Evolutionary conservation across 1,140 invertebrate genomes (phyloP).

Genomic region (Scaptodrosophila lebanonensis): DNA sequence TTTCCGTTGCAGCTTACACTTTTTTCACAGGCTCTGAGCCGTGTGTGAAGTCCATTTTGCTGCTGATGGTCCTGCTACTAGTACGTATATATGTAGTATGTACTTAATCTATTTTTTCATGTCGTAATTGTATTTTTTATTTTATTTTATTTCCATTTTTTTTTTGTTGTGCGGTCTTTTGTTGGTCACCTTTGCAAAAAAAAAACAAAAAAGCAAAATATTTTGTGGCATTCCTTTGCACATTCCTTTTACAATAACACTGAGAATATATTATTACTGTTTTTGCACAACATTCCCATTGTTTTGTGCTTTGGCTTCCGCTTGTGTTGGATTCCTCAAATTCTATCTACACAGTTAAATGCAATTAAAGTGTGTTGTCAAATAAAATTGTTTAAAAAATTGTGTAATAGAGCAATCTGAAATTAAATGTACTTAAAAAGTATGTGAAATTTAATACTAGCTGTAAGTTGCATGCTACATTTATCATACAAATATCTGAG

Average conservation of each 20-base stretch:
- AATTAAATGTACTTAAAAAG: slow-evolving; percentile 60
- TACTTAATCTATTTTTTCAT: slow-evolving; percentile 1
- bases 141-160: neutral
- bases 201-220: too few species aligned
- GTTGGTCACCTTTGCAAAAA: too few species aligned
- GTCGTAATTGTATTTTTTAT: slow-evolving; percentile 46
- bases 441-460: too few species aligned
- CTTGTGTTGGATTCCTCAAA: slow-evolving; percentile 14
- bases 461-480: too few species aligned
- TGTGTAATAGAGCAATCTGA: slow-evolving; percentile 54
- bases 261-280: too few species aligned
- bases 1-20: slow-evolving; percentile 34
- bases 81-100: slow-evolving; percentile 5
- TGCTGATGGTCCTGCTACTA: slow-evolving; percentile 19
- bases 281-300: too few species aligned
- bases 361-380: slow-evolving; percentile 48
- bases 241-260: too few species aligned
- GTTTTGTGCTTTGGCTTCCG: too few species aligned
- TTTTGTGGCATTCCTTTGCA: slow-evolving; percentile 5
- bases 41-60: slow-evolving; percentile 25
- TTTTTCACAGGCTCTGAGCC: slow-evolving; percentile 27
- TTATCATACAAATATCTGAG: too few species aligned
- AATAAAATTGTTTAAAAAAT: slow-evolving; percentile 37
- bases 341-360: slow-evolving; percentile 65
- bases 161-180: neutral